Evolutionary conservation across 53 echinoderm and acorn worm genomes (phyloP).

Genomic region (Henricia sp.): DNA sequence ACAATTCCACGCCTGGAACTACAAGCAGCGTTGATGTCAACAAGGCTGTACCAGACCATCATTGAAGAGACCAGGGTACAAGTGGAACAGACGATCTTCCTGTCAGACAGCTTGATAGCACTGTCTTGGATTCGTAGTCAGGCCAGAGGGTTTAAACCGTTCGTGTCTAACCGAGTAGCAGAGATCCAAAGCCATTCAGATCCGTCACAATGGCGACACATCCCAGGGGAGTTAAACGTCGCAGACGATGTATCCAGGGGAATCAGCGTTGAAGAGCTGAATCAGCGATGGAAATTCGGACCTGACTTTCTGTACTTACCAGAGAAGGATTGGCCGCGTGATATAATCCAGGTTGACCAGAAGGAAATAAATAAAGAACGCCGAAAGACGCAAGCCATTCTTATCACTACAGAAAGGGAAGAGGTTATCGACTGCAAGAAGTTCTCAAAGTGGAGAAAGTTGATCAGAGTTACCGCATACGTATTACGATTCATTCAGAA

Average conservation of each 20-base stretch:
- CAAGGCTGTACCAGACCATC: constrained; percentile 11
- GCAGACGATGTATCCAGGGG: constrained; percentile 50
- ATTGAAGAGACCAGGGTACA: not conserved
- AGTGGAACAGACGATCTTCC: not conserved
- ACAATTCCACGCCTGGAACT: constrained; percentile 55
- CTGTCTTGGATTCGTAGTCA: constrained; percentile 67
- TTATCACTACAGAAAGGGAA: not conserved
- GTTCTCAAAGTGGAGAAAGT: constrained; percentile 56
- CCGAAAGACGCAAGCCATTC: constrained; percentile 7
- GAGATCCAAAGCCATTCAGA: constrained; percentile 65
- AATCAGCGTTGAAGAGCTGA: constrained; percentile 10
- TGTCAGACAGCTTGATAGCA: constrained; percentile 60
- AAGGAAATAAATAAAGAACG: constrained; percentile 17
- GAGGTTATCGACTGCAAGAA: constrained; percentile 37
- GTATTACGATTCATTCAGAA: constrained; percentile 41
- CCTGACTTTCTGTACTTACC: constrained; percentile 52
- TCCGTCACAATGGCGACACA: constrained; percentile 60
- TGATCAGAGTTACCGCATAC: constrained; percentile 63
- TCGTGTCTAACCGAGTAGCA: constrained; percentile 60
- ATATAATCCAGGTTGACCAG: not conserved
- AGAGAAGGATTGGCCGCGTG: constrained; percentile 51
- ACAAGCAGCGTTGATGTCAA: constrained; percentile 65
- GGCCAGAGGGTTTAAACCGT: constrained; percentile 56
- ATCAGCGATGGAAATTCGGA: constrained; percentile 43
- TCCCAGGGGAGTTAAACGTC: constrained; percentile 64